phyloP scores from a whole-genome alignment of 2,113 vertebrate genomes.

The Gymnobelideus leadbeateri region DNA sequence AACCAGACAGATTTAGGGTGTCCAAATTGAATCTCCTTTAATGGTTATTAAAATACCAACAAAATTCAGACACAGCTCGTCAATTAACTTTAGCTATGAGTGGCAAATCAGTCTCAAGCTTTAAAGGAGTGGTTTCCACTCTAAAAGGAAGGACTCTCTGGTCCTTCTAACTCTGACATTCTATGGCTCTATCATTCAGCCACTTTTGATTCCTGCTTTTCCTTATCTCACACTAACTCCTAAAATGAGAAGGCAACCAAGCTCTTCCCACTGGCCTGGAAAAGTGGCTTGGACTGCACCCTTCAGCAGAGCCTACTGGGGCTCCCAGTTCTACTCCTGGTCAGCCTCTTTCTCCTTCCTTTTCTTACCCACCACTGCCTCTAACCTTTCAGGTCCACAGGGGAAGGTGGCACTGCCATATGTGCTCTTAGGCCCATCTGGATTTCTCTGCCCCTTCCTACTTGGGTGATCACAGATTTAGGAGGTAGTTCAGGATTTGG shows the following conservation, averaged over 20 bases:
- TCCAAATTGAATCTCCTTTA: neutral
- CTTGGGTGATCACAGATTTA: neutral
- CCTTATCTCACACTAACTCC: neutral
- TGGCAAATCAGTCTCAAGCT: neutral
- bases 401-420: neutral
- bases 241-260: neutral
- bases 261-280: neutral
- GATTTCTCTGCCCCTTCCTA: neutral
- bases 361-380: neutral
- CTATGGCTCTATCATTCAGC: neutral
- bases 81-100: neutral
- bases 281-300: neutral
- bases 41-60: neutral
- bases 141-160: neutral
- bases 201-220: neutral
- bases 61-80: neutral
- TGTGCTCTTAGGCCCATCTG: neutral
- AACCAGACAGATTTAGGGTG: neutral
- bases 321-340: neutral
- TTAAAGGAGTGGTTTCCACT: neutral
- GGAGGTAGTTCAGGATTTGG: neutral
- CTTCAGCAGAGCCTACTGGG: neutral
- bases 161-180: neutral
- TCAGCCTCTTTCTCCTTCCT: neutral
- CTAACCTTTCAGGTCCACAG: neutral